Evolutionary conservation across 2,797 vertebrate species (phyloP), one percentile per base, ranked within the genome.

Genomic region (Chiloscyllium punctatum): DNA sequence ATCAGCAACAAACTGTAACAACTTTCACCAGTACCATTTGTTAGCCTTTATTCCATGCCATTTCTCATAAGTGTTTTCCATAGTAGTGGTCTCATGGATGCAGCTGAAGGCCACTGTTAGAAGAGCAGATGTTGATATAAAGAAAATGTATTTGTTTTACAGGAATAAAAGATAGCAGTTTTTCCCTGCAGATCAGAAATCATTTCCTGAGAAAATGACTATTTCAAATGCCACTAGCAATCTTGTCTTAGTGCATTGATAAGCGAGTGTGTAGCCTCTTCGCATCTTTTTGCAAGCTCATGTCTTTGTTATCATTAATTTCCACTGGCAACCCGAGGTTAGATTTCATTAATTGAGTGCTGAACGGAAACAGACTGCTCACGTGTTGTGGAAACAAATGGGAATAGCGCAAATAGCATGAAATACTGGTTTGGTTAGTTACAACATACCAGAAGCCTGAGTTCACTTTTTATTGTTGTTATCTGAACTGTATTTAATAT

Each of bases 181-280:
- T 69, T 69, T 92, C 90, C 90, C 90, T 92, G 62, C 62, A 37
- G 66, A 92, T 68, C n/a, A 42, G 66, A 92, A 92, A 92, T n/a
- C n/a, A 92, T 69, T 69, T 69, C 90, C n/a, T 69, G 62, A 92
- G 90, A 92, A 92, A 69, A 92, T 92, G 7, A 84, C 69, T 18
- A 69, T 92, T 92, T 42, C n/a, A 92, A 68, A 62, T 66, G 13
- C 57, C 33, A 91, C 37, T 69, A 37, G 66, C 90, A 69, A 62
- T n/a, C 30, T 90, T 53, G 5, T 92, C n/a, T 92, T 16, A n/a
- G 23, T 42, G 33, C 21, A 92, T 8, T n/a, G 8, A 92, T 69
- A 42, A 79, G 23, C 69, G 62, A 42, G 7, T 68, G n/a, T n/a
- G 21, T 27, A 92, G 66, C 53, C 53, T 33, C 11, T 88, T 57